Conservation (phyloP, 2,888 invertebrate genomes). For the Oeneis ivallda region DNA sequence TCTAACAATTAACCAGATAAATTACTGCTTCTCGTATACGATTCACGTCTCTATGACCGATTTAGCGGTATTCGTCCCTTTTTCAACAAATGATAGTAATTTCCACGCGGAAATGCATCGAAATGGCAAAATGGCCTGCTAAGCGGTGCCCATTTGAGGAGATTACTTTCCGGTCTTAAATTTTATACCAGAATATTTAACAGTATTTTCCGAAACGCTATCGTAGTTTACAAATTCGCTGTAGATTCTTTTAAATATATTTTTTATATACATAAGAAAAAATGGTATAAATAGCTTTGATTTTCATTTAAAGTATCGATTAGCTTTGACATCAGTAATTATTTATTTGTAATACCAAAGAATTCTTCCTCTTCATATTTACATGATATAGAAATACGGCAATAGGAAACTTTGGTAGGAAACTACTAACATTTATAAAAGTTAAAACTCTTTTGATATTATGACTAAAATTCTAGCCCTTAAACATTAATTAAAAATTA, state of each 20-base stretch:
- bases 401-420: too few species aligned
- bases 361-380: too few species aligned
- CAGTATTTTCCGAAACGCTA: conserved; percentile 40
- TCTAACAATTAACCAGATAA: conserved; percentile 22
- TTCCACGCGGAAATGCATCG: conserved; percentile 77
- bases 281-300: too few species aligned
- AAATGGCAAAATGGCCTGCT: conserved; percentile 76
- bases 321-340: too few species aligned
- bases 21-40: conserved; percentile 23
- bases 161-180: conserved; percentile 69
- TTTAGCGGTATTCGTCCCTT: conserved; percentile 64
- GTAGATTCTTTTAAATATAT: conserved; percentile 23
- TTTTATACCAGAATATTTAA: conserved; percentile 58
- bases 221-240: conserved; percentile 29
- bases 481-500: too few species aligned
- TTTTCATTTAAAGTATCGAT: too few species aligned
- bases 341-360: too few species aligned
- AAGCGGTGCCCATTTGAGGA: conserved; percentile 71
- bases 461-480: too few species aligned
- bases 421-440: too few species aligned
- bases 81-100: conserved; percentile 76
- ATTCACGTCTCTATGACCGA: conserved; percentile 46
- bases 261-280: not conserved
- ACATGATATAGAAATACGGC: too few species aligned
- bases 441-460: too few species aligned